Evolutionary conservation across 2,113 vertebrate genomes (phyloP).

Genomic region (Mirounga angustirostris): DNA sequence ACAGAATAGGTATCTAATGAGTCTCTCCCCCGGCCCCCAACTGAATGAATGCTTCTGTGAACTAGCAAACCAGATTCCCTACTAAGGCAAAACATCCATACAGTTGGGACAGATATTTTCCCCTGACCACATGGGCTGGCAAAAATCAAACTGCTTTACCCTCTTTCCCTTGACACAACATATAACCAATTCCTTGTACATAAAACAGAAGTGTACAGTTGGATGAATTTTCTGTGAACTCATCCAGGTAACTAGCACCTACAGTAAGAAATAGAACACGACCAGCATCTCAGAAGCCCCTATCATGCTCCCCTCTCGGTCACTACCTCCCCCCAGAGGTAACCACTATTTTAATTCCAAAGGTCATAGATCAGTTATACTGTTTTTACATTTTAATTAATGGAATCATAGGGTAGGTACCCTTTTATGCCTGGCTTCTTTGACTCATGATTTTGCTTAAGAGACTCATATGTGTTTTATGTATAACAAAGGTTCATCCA

Average conservation of each 20-base stretch:
- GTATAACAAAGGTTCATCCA: slow-evolving; percentile 39
- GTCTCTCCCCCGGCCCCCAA: neutral
- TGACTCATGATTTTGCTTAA: slow-evolving; percentile 22
- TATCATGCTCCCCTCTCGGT: neutral
- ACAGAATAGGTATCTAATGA: slow-evolving; percentile 50
- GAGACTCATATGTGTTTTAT: neutral
- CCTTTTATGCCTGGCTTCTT: slow-evolving; percentile 43
- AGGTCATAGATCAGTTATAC: neutral
- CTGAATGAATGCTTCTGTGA: slow-evolving; percentile 2
- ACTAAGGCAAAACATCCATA: slow-evolving; percentile 38
- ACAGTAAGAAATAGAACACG: slow-evolving; percentile 41
- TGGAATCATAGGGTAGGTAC: neutral
- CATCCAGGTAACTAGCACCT: neutral
- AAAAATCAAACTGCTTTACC: slow-evolving; percentile 29
- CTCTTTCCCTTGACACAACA: neutral
- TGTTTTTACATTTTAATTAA: slow-evolving; percentile 49
- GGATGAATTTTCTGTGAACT: slow-evolving; percentile 61
- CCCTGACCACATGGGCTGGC: neutral
- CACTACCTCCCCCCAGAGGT: neutral
- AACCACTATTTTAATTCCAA: slow-evolving; percentile 38
- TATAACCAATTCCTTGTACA: neutral
- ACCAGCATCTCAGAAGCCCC: neutral
- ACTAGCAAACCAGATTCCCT: slow-evolving; percentile 15
- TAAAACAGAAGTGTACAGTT: neutral
- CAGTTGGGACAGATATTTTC: slow-evolving; percentile 11